Conservation (phyloP, 1,140 invertebrate genomes). For the Triops cancriformis region DNA sequence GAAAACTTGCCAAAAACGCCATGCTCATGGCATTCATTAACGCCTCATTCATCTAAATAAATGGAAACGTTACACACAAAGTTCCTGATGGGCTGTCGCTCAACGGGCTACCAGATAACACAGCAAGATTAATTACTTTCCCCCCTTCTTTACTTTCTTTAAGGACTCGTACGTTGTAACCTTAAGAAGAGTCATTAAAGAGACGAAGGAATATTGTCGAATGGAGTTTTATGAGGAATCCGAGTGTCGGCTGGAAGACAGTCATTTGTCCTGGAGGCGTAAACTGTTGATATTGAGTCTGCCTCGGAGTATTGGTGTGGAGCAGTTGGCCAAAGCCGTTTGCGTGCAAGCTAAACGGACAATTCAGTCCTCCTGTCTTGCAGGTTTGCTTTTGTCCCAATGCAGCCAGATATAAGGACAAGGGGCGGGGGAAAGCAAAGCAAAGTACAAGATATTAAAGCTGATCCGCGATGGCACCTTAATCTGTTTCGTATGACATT, state of each 20-base stretch:
- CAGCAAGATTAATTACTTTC: neutral
- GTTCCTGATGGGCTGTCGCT: neutral
- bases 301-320: neutral
- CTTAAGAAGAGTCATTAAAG: neutral
- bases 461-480: neutral
- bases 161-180: neutral
- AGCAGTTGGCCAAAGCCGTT: neutral
- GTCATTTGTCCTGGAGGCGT: neutral
- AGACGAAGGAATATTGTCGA: neutral
- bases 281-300: slow-evolving; percentile 1
- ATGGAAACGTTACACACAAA: neutral
- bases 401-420: neutral
- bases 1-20: neutral
- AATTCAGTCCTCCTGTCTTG: neutral
- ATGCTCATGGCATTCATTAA: neutral
- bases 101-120: neutral
- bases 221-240: neutral
- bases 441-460: neutral
- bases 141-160: neutral
- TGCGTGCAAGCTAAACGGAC: neutral
- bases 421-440: too few species aligned
- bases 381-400: neutral
- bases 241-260: neutral
- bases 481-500: slow-evolving; percentile 1
- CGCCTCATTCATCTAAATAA: neutral